A percentile compares a stretch with the other conserved stretches of the same genome.
Evolutionary conservation across 2,888 invertebrate genomes (phyloP).

Genomic region (Cotesia congregata): DNA sequence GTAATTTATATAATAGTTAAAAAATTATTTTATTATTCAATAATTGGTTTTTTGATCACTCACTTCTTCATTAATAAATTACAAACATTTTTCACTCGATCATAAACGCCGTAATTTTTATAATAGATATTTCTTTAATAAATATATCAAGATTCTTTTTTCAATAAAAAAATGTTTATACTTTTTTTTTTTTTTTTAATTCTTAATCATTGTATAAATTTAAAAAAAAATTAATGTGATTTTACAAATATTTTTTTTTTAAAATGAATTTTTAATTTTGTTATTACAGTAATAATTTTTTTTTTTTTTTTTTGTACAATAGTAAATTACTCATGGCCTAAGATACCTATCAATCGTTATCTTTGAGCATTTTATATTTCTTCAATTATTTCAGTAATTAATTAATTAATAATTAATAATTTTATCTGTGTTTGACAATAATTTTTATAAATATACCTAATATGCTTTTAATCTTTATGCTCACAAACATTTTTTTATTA

Average conservation of each 20-base stretch:
- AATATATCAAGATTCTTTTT: slow-evolving; percentile 42
- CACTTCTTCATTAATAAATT: not conserved
- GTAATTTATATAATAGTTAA: slow-evolving; percentile 8
- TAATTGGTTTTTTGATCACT: not conserved
- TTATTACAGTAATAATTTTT: not conserved
- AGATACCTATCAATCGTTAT: slow-evolving; percentile 58
- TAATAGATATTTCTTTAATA: not conserved
- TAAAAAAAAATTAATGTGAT: slow-evolving; percentile 60
- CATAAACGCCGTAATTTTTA: not conserved
- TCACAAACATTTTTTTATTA: not conserved
- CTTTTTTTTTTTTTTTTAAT: slow-evolving; percentile 55
- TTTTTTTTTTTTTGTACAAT: slow-evolving; percentile 56
- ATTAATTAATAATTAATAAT: not conserved
- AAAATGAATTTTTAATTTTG: slow-evolving; percentile 15
- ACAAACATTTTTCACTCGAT: not conserved
- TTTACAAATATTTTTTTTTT: slow-evolving; percentile 39
- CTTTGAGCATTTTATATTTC: slow-evolving; percentile 46
- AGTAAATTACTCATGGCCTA: slow-evolving; percentile 54
- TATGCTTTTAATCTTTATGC: not conserved
- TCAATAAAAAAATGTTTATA: slow-evolving; percentile 56
- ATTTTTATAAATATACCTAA: not conserved
- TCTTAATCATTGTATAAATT: slow-evolving; percentile 49
- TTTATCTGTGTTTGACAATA: not conserved
- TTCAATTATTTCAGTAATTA: slow-evolving; percentile 14
- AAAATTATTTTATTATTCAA: not conserved